Percentiles rank a stretch among this genome's conserved stretches.
Evolutionary conservation across 2,888 invertebrate species (phyloP).

Genomic region (Blomia tropicalis): DNA sequence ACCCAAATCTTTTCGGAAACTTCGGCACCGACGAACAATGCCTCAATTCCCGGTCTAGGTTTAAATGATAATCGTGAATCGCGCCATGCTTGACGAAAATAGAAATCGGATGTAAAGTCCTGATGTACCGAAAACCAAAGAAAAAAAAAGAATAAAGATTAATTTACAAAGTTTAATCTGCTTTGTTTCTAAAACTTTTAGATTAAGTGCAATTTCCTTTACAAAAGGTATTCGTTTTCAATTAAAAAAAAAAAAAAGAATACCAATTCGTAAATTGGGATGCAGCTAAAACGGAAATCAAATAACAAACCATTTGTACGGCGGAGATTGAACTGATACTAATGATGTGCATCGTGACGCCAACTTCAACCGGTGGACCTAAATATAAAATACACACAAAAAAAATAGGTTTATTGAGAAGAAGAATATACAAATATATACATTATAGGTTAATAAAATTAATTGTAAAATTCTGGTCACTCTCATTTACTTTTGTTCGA

Average conservation of each 20-base stretch:
- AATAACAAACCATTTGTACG: conserved; percentile 66
- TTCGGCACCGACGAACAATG: conserved; percentile 79
- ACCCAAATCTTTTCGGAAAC: conserved; percentile 98
- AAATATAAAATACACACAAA: background rate
- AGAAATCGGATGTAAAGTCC: conserved; percentile 96
- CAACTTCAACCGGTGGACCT: conserved; percentile 88
- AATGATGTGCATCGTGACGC: conserved; percentile 94
- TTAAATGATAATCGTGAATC: conserved; percentile 85
- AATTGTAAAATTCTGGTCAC: background rate
- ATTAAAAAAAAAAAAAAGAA: too few relatives aligned
- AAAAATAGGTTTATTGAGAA: too few relatives aligned
- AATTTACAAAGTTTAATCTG: background rate
- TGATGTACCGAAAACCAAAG: conserved; percentile 38
- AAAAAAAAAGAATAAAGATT: background rate
- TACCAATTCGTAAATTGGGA: too few relatives aligned
- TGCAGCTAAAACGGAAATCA: background rate
- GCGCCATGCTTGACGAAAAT: conserved; percentile 97
- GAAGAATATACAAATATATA: too few relatives aligned
- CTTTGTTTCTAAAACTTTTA: too few relatives aligned
- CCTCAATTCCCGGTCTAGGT: conserved; percentile 71
- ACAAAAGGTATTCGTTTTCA: too few relatives aligned
- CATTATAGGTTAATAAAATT: background rate
- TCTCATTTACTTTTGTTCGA: background rate
- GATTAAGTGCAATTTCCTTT: too few relatives aligned
- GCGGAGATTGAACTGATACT: conserved; percentile 95